Conservation (phyloP, 2,888 invertebrate genomes). For the Amblyjoppa fuscipennis region DNA sequence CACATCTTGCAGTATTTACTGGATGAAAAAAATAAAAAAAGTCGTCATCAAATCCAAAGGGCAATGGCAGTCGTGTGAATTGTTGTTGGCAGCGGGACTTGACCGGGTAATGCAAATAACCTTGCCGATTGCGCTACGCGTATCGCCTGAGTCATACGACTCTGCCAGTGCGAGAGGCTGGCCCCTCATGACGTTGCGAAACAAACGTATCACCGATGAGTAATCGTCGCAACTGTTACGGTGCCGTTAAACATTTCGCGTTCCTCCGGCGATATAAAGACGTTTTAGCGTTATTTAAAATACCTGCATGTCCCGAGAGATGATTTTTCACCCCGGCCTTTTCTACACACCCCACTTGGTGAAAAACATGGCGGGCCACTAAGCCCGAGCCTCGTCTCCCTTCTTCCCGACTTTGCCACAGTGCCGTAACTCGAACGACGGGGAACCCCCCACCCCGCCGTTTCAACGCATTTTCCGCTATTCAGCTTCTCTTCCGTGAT, state of each 20-base stretch:
- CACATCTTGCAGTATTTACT: conserved; percentile 17
- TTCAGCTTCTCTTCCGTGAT: conserved; percentile 15
- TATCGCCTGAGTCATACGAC: conserved; percentile 79
- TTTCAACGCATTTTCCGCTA: conserved; percentile 3
- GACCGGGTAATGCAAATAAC: conserved; percentile 77
- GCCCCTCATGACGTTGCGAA: conserved; percentile 79
- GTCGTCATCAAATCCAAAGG: neutral
- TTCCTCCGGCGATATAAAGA: neutral
- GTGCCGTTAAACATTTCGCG: neutral
- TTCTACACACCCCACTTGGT: conserved; percentile 89
- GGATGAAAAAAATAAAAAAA: conserved; percentile 19
- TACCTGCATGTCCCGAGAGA: conserved; percentile 85
- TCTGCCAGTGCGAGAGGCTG: conserved; percentile 58
- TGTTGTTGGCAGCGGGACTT: conserved; percentile 23
- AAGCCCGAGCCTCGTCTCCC: conserved; percentile 74
- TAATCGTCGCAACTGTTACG: neutral
- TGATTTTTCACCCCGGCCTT: conserved; percentile 85
- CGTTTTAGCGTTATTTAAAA: conserved; percentile 64
- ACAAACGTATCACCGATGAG: conserved; percentile 58
- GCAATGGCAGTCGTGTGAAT: conserved; percentile 43
- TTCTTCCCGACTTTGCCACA: conserved; percentile 66
- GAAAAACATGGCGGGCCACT: conserved; percentile 91
- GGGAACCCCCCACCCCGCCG: neutral
- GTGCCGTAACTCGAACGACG: conserved; percentile 41
- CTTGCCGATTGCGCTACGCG: conserved; percentile 79